These are phyloP conservation scores for Anabacerthia variegaticeps DNA, from an alignment of 2,797 vertebrate genomes.

Conservation along the genomic window DNA sequence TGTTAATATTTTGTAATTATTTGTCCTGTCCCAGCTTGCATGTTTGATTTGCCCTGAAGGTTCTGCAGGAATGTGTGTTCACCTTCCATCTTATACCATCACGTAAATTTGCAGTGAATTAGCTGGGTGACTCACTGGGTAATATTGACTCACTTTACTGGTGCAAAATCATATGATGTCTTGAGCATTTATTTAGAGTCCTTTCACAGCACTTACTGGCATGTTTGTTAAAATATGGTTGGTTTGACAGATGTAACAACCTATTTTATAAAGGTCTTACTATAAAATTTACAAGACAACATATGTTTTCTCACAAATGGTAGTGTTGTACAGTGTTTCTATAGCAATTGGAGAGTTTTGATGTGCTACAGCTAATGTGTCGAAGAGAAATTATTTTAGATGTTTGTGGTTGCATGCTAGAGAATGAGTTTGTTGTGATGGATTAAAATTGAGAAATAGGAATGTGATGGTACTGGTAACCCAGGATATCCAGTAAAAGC, in stretches of 20 bases:
- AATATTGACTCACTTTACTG: slow-evolving; percentile 34
- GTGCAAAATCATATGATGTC: slow-evolving; percentile 25
- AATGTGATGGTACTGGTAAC: background rate
- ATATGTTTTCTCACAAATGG: background rate
- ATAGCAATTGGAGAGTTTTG: background rate
- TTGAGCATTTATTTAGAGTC: background rate
- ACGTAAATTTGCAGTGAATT: background rate
- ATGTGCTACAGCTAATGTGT: background rate
- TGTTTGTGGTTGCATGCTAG: background rate
- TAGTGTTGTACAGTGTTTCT: background rate
- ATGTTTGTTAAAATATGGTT: background rate
- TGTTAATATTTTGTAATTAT: slow-evolving; percentile 6
- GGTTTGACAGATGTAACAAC: background rate
- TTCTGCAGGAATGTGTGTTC: slow-evolving; percentile 7
- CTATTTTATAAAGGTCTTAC: background rate
- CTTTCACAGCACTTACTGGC: background rate
- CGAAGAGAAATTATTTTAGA: background rate
- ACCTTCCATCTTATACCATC: background rate
- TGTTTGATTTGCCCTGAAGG: slow-evolving; percentile 42
- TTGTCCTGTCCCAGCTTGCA: background rate
- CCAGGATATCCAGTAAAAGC: background rate
- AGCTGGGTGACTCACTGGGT: slow-evolving; percentile 18
- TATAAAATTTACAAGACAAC: background rate
- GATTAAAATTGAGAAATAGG: background rate
- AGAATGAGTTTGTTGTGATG: background rate